Conservation (phyloP, 2,888 invertebrate genomes). For the Stenchaetothrips biformis region DNA sequence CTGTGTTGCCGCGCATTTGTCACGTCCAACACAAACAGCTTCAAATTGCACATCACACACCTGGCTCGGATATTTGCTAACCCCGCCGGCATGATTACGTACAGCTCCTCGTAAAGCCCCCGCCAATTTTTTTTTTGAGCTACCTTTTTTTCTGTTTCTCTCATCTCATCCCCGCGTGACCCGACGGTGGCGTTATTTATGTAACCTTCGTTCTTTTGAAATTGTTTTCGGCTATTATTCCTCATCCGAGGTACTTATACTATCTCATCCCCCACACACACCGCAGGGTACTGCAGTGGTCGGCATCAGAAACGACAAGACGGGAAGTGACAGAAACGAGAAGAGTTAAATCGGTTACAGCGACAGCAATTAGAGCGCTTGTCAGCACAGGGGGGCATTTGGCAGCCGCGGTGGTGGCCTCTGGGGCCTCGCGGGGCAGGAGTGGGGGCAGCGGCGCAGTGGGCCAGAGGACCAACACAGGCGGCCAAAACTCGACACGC, state of each 20-base stretch:
- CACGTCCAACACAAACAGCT: constrained; percentile 1
- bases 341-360: constrained; percentile 11
- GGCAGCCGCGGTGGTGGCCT: background rate
- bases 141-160: background rate
- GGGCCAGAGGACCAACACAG: no score
- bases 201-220: background rate
- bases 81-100: background rate
- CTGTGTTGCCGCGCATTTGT: background rate
- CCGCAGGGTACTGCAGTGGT: background rate
- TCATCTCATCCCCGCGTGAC: background rate
- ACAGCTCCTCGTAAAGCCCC: background rate
- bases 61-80: constrained; percentile 2
- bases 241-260: no score
- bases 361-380: background rate
- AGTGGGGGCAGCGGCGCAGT: background rate
- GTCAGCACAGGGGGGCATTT: background rate
- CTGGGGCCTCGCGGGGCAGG: background rate
- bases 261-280: no score
- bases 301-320: background rate
- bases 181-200: background rate
- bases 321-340: constrained; percentile 3
- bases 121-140: background rate
- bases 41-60: constrained; percentile 13
- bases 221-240: background rate
- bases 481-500: no score